Evolutionary conservation across 2,797 vertebrate species (phyloP), one percentile per base, ranked within the genome.

Genomic region (Balearica regulorum): DNA sequence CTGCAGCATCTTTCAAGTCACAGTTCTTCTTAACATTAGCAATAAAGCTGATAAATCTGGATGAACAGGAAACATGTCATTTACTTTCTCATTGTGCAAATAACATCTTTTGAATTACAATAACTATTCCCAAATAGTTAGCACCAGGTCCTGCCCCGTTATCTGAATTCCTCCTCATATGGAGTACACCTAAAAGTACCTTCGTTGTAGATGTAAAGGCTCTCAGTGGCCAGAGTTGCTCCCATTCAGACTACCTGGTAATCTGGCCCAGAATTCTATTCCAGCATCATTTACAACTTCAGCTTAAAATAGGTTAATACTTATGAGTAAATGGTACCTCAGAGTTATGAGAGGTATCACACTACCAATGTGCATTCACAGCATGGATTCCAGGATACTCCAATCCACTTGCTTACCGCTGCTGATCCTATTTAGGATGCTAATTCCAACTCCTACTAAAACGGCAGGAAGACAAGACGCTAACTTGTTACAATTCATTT

Each of bases 401-500:
- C 64, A 58, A 41, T 44, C 24, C 78, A 75, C 51, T 39, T 65
- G 76, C 48, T 83, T 51, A 49, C 29, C 78, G 71, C 58, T 89
- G 76, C 55, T 80, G 90, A 90, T 95, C 54, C 83, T 91, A 55
- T 64, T 87, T 81, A 92, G 83, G 73, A 68, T 49, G 66, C 61
- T 91, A 91, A 94, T 95, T 96, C 97, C 96, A 89, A 73, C 87
- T 95, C 66, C 89, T 86, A 83, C 71, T 80, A 93, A 96, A 96
- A 93, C 66, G 75, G 69, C 75, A 91, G 93, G 94, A 97, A 97
- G 86, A 97, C 96, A 97, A 97, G 97, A 95, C 93, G 94, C 83
- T 94, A 94, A 95, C 97, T 96, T 97, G 97, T 95, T 96, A 97
- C 97, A 96, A 97, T 97, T 98, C 97, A 97, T 97, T 98, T 97